phyloP scores from a whole-genome alignment of 2,113 vertebrate species.

The Labeo catla region DNA sequence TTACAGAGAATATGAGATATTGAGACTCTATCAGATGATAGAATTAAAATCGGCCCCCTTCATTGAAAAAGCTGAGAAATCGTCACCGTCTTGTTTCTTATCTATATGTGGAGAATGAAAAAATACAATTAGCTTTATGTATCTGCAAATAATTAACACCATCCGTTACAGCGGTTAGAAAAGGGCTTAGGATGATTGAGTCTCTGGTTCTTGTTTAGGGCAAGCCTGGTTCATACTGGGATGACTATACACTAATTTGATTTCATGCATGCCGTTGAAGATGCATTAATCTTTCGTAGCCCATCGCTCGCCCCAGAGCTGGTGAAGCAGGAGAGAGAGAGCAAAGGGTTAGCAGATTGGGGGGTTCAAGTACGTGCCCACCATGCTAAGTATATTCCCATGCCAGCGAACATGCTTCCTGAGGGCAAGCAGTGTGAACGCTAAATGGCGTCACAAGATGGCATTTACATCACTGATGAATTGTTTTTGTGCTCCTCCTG shows the following conservation, averaged over 20 bases:
- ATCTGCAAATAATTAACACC: slow-evolving; percentile 61
- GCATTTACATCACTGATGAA: slow-evolving; percentile 66
- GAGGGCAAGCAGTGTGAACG: slow-evolving; percentile 69
- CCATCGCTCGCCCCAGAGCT: slow-evolving; percentile 74
- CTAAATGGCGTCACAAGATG: slow-evolving; percentile 69
- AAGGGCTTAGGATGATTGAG: slow-evolving; percentile 64
- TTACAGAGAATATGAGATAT: slow-evolving; percentile 32
- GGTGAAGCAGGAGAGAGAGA: slow-evolving; percentile 51
- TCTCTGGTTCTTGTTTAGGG: slow-evolving; percentile 67
- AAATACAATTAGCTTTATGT: slow-evolving; percentile 44
- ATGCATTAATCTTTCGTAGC: slow-evolving; percentile 80
- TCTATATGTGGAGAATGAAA: neutral
- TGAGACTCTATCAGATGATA: slow-evolving; percentile 15
- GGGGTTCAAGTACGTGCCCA: slow-evolving; percentile 66
- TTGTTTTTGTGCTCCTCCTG: neutral
- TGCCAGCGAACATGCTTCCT: slow-evolving; percentile 68
- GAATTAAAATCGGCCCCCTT: neutral
- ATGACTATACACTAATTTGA: slow-evolving; percentile 92
- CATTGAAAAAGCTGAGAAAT: slow-evolving; percentile 5
- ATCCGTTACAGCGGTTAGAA: slow-evolving; percentile 41
- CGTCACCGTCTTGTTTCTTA: neutral
- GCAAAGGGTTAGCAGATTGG: slow-evolving; percentile 37
- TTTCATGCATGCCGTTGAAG: slow-evolving; percentile 78
- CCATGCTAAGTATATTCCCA: slow-evolving; percentile 71
- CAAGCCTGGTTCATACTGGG: slow-evolving; percentile 67